phyloP scores from a whole-genome alignment of 2,888 invertebrate species.

The Drosophila barbarae region DNA sequence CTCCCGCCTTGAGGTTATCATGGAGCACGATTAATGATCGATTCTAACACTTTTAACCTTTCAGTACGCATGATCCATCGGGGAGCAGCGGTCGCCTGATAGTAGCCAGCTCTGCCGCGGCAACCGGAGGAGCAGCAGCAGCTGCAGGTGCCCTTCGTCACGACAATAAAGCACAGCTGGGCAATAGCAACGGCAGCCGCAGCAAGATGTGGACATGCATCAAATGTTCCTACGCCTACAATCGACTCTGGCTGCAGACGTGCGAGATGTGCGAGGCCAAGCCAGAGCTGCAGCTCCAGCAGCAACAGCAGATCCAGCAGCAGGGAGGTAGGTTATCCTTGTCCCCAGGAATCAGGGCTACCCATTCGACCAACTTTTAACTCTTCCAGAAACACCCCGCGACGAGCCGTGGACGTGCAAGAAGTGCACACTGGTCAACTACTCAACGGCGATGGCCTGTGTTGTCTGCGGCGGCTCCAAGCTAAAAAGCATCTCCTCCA shows the following conservation, averaged over 20 bases:
- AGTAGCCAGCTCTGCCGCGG: slow-evolving; percentile 5
- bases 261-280: slow-evolving; percentile 88
- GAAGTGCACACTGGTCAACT: slow-evolving; percentile 93
- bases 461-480: slow-evolving; percentile 93
- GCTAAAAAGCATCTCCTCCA: slow-evolving; percentile 84
- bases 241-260: slow-evolving; percentile 88
- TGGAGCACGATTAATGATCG: not conserved
- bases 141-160: slow-evolving; percentile 48
- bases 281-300: slow-evolving; percentile 33
- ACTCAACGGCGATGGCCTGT: slow-evolving; percentile 85
- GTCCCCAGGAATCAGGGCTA: not conserved
- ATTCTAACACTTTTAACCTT: slow-evolving; percentile 3
- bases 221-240: slow-evolving; percentile 93
- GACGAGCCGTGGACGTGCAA: slow-evolving; percentile 88
- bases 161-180: slow-evolving; percentile 74
- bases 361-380: not conserved
- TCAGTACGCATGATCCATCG: slow-evolving; percentile 34
- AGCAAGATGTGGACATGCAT: slow-evolving; percentile 91
- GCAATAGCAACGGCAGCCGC: slow-evolving; percentile 54
- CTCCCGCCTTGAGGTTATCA: not conserved
- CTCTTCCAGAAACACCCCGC: slow-evolving; percentile 27
- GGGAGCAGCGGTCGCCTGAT: slow-evolving; percentile 22
- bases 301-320: slow-evolving; percentile 14
- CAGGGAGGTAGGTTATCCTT: slow-evolving; percentile 29
- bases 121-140: slow-evolving; percentile 5